Evolutionary conservation across 1,140 invertebrate species (phyloP), one percentile per base, ranked within the genome.

Genomic region (Trichonephila clavipes): DNA sequence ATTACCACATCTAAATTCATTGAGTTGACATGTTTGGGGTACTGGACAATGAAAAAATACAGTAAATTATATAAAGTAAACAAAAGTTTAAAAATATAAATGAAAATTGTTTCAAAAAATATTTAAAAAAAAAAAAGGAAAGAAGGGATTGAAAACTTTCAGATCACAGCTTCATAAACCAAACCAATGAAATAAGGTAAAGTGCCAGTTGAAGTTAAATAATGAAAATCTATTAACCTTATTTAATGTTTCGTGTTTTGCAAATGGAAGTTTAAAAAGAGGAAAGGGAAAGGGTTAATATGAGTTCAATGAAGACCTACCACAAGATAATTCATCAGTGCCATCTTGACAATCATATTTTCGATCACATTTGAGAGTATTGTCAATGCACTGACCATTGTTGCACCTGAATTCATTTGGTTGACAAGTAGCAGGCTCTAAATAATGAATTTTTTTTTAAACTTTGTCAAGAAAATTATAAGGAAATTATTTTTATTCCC

Each of bases 241-340:
- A 40, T 40, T 40, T 3, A 40, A 40, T 40, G 1, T 40, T 40
- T 40, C 4, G 34, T 40, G 34, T 40, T 40, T 40, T 40, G 2
- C 34, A 40, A 40, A 40, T 40, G 34, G 34, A 40, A 40, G 34
- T 40, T 40, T 28, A 66, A 21, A 34, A 34, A 40, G 0, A 3
- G 34, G 34, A 3, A 40, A 4, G 34, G 34, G 34, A 28, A 28
- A 28, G 28, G 28, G 28, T 1, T 40, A 40, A 40, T 40, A 40
- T 40, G 59, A 86, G 40, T 14, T 58, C 72, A 3, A 59, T 58
- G 34, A 87, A 21, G 96, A 96, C 96, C 95, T 95, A 96, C 96
- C 94, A 95, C 96, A 96, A 77, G 96, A 94, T 18, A 95, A 91
- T 82, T 96, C 96, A 95, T 96, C 96, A 8, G 96, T 96, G 10